Evolutionary conservation across 2,797 vertebrate species (phyloP).

Genomic region (Oreortyx pictus): DNA sequence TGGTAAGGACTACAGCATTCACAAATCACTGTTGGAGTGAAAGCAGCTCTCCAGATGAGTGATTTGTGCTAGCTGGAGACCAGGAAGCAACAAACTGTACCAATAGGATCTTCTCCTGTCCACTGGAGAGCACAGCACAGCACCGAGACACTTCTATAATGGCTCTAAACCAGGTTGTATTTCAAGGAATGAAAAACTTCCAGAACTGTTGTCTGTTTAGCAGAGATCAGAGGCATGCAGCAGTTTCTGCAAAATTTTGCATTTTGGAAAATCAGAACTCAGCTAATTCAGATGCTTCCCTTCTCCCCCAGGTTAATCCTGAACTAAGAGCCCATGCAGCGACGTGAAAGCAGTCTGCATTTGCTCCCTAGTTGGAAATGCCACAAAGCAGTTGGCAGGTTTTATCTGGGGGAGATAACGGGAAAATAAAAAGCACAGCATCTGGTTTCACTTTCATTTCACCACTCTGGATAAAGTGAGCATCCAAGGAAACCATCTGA

Average conservation of each 20-base stretch:
- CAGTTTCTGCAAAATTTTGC: background rate
- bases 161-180: background rate
- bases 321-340: background rate
- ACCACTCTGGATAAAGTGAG: background rate
- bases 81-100: background rate
- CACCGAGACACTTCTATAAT: background rate
- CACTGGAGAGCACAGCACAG: background rate
- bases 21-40: background rate
- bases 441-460: background rate
- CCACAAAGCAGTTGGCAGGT: background rate
- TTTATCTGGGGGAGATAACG: background rate
- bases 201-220: background rate
- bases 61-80: background rate
- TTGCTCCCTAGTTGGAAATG: background rate
- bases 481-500: background rate
- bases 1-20: background rate
- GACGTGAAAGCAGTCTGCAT: background rate
- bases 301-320: background rate
- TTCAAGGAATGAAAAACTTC: background rate
- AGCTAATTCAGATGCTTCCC: background rate
- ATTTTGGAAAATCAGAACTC: background rate
- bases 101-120: background rate
- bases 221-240: background rate
- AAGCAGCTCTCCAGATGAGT: background rate
- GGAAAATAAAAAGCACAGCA: background rate